Evolutionary conservation across 2,797 vertebrate species (phyloP), one percentile per base, ranked within the genome.

Genomic region (Microcaecilia unicolor): DNA sequence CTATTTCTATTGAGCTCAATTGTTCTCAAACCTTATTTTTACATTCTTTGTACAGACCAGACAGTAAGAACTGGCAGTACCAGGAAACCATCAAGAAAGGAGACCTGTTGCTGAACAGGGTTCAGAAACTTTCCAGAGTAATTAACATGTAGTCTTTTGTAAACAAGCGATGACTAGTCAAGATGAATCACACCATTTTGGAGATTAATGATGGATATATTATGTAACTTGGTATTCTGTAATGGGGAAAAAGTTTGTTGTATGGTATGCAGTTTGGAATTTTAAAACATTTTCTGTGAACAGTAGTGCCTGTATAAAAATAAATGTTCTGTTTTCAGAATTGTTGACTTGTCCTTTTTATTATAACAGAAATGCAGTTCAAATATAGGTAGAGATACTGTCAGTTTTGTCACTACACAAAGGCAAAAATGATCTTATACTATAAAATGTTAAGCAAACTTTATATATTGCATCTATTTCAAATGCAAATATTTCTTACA

Each of bases 21-120:
- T 23, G 27, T 21, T 12, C 31, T 25, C 10, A 38, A 12, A 36
- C 12, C 23, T 22, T 28, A 13, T 12, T 43, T n/a, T 5, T 39
- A 35, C 28, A 5, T 5, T 7, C 5, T 47, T 44, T 59, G 70
- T 57, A 7, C 66, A 99, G 94, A 76, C 95, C 96, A 5, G 96
- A 99, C 48, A 98, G 95, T 76, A 99, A 99, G 87, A 99, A 98
- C 62, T 99, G 96, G 96, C 96, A 98, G 72, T 99, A 99, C 76
- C 96, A 99, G 71, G 96, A 98, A 79, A 99, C 90, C 57, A 99
- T 99, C 74, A 99, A 98, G 83, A 99, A 94, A 66, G 95, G 96
- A 13, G 96, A 98, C 61, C 62, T 98, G 66, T 81, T 98, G 64
- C 84, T 99, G 62, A 99, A 99, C 71, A 83, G 96, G 85, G 95